Base-by-base conservation (phyloP, 2,113 vertebrate species). In the Oncorhynchus gorbuscha region DNA sequence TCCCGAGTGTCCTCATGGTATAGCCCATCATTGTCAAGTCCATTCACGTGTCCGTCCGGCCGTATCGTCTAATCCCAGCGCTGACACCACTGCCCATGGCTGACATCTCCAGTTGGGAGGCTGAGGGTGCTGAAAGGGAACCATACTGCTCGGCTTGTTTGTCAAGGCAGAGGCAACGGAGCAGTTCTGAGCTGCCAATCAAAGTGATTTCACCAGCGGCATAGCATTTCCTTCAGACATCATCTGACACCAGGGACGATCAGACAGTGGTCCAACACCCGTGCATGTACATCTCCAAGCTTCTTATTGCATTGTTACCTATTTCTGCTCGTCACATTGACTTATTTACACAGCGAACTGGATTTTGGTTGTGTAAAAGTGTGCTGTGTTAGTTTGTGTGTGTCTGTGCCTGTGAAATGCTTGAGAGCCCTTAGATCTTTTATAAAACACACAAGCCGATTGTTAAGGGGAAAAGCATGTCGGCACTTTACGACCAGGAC, bases 371-470 rank as follows among this genome's bases (percentile, higher is more conserved):
- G 39, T 45, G 39, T 45, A 45, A 45, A 45, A 11, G 9, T 16
- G 39, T 11, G n/a, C 9, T 59, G 32, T 62, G 6, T 14, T 74
- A 24, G 67, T 48, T 49, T 70, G 51, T 11, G 71, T 51, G 2
- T 76, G 68, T 45, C 9, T 45, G 39, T 45, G 9, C 12, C 39
- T 45, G 8, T 74, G 28, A 30, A 67, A 16, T 28, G 3, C n/a
- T 66, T 69, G 75, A 77, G 26, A 51, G 72, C 51, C 68, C 64
- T 18, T 49, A 69, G 65, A 18, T 30, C 65, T 72, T 22, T 69
- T 69, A 75, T 75, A 73, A 70, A 70, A 78, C 80, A 73, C 77
- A 77, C 45, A 32, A 30, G 22, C 67, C 62, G 28, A 83, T 78
- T 18, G 51, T 55, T 55, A 55, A 55, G 51, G 78, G 80, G 75